A percentile compares a stretch with the other conserved stretches of the same genome.
Evolutionary conservation across 1,140 invertebrate species (phyloP).

Genomic region (Geopemphigus sp.): DNA sequence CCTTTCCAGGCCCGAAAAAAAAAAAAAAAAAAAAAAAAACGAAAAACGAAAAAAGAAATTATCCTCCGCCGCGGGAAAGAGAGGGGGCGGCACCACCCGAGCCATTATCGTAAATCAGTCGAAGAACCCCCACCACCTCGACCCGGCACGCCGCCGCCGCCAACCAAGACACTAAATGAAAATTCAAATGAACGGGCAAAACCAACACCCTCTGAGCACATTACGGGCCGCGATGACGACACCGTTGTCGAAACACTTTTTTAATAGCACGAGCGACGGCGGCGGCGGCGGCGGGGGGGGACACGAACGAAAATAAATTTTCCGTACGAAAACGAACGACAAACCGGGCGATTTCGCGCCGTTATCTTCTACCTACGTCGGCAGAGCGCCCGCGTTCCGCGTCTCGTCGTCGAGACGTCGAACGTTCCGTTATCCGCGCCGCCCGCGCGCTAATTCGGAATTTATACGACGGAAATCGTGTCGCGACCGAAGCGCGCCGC

Average conservation of each 20-base stretch:
- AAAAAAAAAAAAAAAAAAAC: constrained; percentile 24
- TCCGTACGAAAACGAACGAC: no score
- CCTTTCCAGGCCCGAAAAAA: no score
- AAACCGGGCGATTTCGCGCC: no score
- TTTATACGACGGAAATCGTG: no score
- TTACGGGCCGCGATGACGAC: constrained; percentile 20
- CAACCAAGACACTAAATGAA: constrained; percentile 47
- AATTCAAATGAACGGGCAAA: constrained; percentile 49
- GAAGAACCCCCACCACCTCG: constrained; percentile 10
- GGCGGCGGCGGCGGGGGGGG: no score
- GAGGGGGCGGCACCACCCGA: constrained; percentile 39
- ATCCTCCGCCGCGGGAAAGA: constrained; percentile 39
- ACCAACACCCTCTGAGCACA: constrained; percentile 27
- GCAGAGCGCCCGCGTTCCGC: no score
- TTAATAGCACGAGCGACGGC: neutral
- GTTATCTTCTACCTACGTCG: no score
- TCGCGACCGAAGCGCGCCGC: no score
- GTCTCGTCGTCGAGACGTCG: no score
- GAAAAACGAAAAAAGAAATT: constrained; percentile 48
- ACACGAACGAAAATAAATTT: no score
- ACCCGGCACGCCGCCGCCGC: neutral
- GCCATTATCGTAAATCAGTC: constrained; percentile 50
- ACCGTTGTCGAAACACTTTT: neutral
- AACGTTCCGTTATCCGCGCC: no score
- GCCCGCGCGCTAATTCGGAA: no score